Evolutionary conservation across 2,797 vertebrate genomes (phyloP).

Genomic region (Lutjanus argentimaculatus): DNA sequence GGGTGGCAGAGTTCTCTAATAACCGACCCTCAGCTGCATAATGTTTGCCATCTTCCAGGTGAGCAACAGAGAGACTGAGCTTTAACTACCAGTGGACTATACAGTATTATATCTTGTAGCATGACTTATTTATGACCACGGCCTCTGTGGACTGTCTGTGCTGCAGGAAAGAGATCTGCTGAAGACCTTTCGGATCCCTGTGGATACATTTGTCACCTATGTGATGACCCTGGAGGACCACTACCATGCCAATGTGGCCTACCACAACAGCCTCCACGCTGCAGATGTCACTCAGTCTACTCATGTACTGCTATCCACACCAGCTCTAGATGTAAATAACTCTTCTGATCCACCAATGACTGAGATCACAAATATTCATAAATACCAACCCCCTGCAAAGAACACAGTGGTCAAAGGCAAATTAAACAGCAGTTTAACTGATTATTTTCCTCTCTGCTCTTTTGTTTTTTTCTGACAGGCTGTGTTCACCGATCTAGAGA

Average conservation of each 20-base stretch:
- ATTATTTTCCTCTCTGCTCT: constrained; percentile 7
- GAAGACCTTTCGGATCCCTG: constrained; percentile 93
- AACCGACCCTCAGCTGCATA: constrained; percentile 94
- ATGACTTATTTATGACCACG: constrained; percentile 6
- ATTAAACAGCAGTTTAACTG: not conserved
- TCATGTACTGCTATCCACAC: constrained; percentile 94
- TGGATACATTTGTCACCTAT: constrained; percentile 93
- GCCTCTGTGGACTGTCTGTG: constrained; percentile 10
- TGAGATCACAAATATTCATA: not conserved
- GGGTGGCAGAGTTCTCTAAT: constrained; percentile 92
- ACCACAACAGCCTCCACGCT: constrained; percentile 97
- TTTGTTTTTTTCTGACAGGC: constrained; percentile 82
- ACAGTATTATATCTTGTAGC: not conserved
- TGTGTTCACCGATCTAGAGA: constrained; percentile 95
- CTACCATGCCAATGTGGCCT: constrained; percentile 95
- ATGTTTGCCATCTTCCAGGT: constrained; percentile 97
- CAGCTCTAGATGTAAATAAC: constrained; percentile 91
- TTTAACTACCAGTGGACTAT: not conserved
- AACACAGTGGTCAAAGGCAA: not conserved
- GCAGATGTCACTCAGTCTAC: constrained; percentile 96
- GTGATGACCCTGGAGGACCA: constrained; percentile 95
- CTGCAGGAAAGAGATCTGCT: constrained; percentile 92
- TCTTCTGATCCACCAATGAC: not conserved
- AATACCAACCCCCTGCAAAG: not conserved
- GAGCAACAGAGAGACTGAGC: constrained; percentile 20